Conservation (phyloP, 2,888 invertebrate species). For the Zootermopsis nevadensis region DNA sequence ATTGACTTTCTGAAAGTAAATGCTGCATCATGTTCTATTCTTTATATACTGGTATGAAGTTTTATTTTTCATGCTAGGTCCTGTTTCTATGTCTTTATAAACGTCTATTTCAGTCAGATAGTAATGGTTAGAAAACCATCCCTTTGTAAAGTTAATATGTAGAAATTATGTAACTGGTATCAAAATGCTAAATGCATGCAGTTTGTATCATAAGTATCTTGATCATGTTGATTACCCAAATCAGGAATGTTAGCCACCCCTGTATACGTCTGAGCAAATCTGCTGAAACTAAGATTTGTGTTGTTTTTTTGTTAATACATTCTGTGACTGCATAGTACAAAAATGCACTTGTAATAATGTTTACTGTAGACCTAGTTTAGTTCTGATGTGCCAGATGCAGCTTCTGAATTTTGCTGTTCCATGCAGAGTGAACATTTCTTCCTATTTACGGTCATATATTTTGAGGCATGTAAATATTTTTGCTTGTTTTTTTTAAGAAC, state of each 20-base stretch:
- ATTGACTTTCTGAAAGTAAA: no score
- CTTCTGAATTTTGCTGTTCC: background rate
- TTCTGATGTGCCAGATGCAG: background rate
- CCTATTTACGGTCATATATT: background rate
- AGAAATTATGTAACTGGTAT: no score
- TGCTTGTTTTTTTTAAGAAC: slow-evolving; percentile 40
- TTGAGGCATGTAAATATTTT: slow-evolving; percentile 36
- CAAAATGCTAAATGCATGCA: no score
- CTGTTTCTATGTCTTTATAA: no score
- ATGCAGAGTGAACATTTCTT: background rate
- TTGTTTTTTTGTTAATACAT: background rate
- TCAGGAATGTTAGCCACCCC: background rate
- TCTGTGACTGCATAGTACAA: slow-evolving; percentile 32
- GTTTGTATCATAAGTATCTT: no score
- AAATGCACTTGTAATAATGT: slow-evolving; percentile 1
- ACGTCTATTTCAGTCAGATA: no score
- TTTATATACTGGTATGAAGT: no score
- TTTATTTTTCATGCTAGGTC: no score
- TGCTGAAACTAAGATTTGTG: background rate
- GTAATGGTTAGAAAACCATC: no score
- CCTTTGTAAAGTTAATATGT: no score
- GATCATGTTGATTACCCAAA: no score
- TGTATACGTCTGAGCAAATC: background rate
- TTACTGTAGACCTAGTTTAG: background rate
- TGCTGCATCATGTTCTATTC: no score